phyloP scores from a whole-genome alignment of 2,113 vertebrate species.

The Trinectes maculatus region DNA sequence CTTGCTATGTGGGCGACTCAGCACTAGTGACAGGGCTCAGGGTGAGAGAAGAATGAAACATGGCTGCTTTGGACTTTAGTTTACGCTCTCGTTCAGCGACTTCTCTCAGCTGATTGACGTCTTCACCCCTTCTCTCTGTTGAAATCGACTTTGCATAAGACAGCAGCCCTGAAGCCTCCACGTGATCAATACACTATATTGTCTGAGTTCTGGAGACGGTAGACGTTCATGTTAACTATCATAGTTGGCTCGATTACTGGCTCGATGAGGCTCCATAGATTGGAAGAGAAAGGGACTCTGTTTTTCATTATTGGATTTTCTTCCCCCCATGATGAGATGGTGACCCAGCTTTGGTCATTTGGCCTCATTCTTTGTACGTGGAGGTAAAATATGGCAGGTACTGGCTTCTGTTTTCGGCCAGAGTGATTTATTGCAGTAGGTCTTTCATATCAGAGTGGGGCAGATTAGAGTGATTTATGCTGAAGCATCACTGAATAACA shows the following conservation, averaged over 20 bases:
- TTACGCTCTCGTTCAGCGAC: background rate
- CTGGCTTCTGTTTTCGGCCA: background rate
- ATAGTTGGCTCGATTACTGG: constrained; percentile 24
- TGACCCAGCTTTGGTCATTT: constrained; percentile 22
- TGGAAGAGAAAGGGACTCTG: constrained; percentile 6
- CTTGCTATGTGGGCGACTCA: background rate
- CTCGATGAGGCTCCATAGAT: background rate
- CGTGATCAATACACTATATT: constrained; percentile 49
- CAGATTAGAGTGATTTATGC: background rate
- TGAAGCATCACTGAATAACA: background rate
- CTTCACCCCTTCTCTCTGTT: constrained; percentile 25
- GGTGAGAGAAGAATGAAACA: constrained; percentile 6
- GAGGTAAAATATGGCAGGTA: background rate
- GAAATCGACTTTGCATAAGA: constrained; percentile 15
- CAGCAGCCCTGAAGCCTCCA: background rate
- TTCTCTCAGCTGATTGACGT: constrained; percentile 37
- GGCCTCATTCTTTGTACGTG: constrained; percentile 20
- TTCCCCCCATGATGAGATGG: constrained; percentile 4
- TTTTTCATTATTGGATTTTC: constrained; percentile 8
- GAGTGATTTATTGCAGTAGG: background rate
- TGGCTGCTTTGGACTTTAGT: constrained; percentile 28
- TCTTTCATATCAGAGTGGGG: background rate
- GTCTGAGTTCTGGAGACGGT: constrained; percentile 6
- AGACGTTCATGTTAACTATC: constrained; percentile 16
- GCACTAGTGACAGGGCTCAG: background rate